Percentiles rank a stretch among this genome's conserved stretches.
Evolutionary conservation across 2,888 invertebrate species (phyloP).

Genomic region (Drosophila formosana): DNA sequence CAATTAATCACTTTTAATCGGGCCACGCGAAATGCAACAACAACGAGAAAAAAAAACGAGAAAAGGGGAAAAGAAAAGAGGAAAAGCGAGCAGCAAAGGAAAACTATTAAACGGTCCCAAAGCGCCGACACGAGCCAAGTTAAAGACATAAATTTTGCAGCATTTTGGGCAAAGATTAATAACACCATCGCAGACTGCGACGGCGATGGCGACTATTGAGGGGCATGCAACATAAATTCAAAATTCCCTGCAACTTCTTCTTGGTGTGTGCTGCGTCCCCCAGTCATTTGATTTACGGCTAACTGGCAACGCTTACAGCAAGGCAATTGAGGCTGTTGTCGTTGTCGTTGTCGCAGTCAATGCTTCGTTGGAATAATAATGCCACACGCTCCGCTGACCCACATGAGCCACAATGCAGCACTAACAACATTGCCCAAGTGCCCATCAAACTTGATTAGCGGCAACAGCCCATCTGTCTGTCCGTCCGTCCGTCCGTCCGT

Average conservation of each 20-base stretch:
- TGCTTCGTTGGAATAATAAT: slow-evolving; percentile 51
- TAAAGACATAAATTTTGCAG: slow-evolving; percentile 82
- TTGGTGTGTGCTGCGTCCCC: slow-evolving; percentile 6
- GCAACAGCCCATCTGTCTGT: slow-evolving; percentile 24
- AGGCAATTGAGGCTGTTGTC: slow-evolving; percentile 58
- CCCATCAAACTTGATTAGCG: slow-evolving; percentile 65
- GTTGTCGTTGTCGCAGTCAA: slow-evolving; percentile 19
- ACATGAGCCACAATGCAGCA: slow-evolving; percentile 46
- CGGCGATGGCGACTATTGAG: slow-evolving; percentile 48
- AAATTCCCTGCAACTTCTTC: slow-evolving; percentile 26
- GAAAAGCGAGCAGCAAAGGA: slow-evolving; percentile 19
- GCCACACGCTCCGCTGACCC: slow-evolving; percentile 50
- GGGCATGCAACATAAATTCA: slow-evolving; percentile 75
- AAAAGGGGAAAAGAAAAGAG: background rate
- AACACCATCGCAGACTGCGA: slow-evolving; percentile 48
- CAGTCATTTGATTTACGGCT: slow-evolving; percentile 58
- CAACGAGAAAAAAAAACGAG: slow-evolving; percentile 26
- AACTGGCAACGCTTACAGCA: slow-evolving; percentile 55
- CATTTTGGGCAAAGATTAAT: slow-evolving; percentile 83
- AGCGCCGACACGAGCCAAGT: slow-evolving; percentile 57
- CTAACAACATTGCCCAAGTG: slow-evolving; percentile 18
- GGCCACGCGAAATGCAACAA: slow-evolving; percentile 49
- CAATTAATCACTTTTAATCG: slow-evolving; percentile 81
- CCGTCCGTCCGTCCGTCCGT: background rate
- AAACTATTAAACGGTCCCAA: slow-evolving; percentile 71